phyloP scores from a whole-genome alignment of 35 echinoderm and acorn worm genomes.

The Chiridota heheva region DNA sequence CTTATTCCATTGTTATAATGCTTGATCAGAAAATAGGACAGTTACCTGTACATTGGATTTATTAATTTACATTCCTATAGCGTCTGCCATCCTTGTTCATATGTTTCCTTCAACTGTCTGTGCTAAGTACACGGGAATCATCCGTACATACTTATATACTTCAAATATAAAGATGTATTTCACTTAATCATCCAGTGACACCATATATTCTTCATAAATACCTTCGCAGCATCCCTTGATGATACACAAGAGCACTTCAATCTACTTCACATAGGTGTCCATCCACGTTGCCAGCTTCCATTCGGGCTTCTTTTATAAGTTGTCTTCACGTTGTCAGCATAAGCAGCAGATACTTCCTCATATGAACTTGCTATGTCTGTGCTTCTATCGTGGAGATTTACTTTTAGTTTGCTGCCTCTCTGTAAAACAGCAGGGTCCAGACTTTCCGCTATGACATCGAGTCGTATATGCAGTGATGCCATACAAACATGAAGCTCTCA shows the following conservation, averaged over 20 bases:
- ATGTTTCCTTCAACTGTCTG: constrained; percentile 9
- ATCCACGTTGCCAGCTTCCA: background rate
- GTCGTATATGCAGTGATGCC: too few species aligned
- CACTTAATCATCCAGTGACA: background rate
- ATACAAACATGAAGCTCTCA: too few species aligned
- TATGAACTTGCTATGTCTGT: too few species aligned
- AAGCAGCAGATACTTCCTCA: too few species aligned
- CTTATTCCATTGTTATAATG: background rate
- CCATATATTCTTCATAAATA: background rate
- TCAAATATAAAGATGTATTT: constrained; percentile 30
- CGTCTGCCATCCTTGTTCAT: constrained; percentile 21
- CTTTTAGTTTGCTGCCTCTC: too few species aligned
- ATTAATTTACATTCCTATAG: constrained; percentile 20
- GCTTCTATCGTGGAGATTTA: too few species aligned
- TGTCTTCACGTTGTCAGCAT: too few species aligned
- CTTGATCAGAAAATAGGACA: background rate
- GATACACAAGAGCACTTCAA: background rate
- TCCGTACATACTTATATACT: constrained; percentile 42
- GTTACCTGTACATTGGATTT: background rate
- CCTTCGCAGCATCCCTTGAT: background rate
- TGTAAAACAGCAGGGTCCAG: too few species aligned
- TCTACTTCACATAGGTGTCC: background rate
- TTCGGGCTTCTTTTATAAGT: too few species aligned
- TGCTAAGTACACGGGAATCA: constrained; percentile 30
- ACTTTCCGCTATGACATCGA: too few species aligned